Base-by-base conservation (phyloP, 2,888 invertebrate species). In the Agriopis aurantiaria region DNA sequence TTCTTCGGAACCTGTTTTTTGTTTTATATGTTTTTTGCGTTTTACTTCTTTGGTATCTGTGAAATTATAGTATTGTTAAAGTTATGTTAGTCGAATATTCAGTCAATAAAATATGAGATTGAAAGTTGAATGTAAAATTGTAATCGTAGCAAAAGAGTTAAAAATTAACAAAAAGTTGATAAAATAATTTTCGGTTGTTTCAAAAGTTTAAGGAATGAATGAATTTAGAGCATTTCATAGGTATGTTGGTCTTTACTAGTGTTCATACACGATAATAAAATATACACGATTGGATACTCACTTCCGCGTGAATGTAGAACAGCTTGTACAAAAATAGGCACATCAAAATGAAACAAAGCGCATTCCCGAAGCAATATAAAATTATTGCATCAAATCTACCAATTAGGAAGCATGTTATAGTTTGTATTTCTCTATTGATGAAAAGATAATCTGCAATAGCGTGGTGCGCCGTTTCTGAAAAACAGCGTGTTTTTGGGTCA, bases 41-140 rank as follows among this genome's bases (percentile, higher is more conserved):
- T 88, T 90, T 74, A 73, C 82, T 85, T 89, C 88, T 86, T 87
- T 89, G 76, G 76, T 61, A 93, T 92, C 93, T 93, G 93, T 91
- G 90, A 85, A 92, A 91, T 84, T 80, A 89, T 78, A 88, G 89
- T 14, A 14, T 86, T 91, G 82, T 78, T 74, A 62, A 23, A 74
- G 49, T 45, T 46, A 64, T 59, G 59, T 59, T 56, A 46, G 12
- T 48, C 23, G 0, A 58, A 7, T 23, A 58, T 58, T 46, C 2
- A 45, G 23, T 46, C 12, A 7, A 33, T 41, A 17, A 43, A 33
- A 33, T 11, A 43, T 33, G n/a, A n/a, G 3, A 10, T 10, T 52
- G 49, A 5, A 23, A 52, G 9, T 11, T 11, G 3, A 9, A 52
- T 9, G 23, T 23, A 52, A 23, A 23, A 11, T 10, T 2, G 43